These are phyloP conservation scores for Drosophila infuscata DNA, from an alignment of 2,888 invertebrate genomes.

Conservation along the genomic window DNA sequence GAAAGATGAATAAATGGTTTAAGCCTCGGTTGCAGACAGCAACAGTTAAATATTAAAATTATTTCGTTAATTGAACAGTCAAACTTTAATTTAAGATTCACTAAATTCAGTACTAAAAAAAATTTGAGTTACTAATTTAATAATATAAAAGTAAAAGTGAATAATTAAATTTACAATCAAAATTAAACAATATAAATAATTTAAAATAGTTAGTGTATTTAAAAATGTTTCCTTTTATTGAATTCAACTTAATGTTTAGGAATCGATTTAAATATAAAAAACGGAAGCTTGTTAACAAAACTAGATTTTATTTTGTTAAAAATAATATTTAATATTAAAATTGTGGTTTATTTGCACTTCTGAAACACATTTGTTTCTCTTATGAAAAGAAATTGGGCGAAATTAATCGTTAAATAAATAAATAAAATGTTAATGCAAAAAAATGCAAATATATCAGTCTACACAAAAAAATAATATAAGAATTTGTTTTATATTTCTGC, in stretches of 20 bases:
- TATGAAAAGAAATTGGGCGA: neutral
- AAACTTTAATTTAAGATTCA: neutral
- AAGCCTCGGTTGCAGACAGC: neutral
- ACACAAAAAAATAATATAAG: too few species aligned
- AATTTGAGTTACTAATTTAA: neutral
- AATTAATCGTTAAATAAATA: neutral
- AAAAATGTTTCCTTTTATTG: neutral
- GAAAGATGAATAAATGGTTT: neutral
- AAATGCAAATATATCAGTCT: neutral
- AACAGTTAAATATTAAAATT: neutral
- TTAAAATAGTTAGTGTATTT: neutral
- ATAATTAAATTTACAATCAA: neutral
- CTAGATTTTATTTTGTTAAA: neutral
- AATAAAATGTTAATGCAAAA: neutral
- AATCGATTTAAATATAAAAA: neutral
- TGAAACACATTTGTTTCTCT: neutral
- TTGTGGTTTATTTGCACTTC: fast-evolving
- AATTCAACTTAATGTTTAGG: neutral
- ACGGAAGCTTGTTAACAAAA: neutral
- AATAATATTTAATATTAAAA: neutral
- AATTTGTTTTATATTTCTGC: neutral
- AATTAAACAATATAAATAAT: neutral
- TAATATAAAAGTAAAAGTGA: neutral
- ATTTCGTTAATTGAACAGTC: neutral
- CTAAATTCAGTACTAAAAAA: neutral